Evolutionary conservation across 2,888 invertebrate genomes (phyloP).

Genomic region (Dynastes maya): DNA sequence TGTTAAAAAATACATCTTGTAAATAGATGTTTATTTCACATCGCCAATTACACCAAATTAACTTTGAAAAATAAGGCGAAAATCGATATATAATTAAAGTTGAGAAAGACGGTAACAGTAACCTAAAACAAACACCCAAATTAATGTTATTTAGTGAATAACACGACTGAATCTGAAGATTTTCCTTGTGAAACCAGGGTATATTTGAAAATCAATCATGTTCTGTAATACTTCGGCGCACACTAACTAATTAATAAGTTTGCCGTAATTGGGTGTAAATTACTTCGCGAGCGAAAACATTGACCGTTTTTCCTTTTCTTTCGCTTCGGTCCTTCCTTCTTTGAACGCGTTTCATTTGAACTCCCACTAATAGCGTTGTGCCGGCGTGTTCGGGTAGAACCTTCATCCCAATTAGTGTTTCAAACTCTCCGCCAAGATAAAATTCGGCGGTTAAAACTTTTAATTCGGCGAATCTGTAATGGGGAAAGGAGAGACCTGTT

Average conservation of each 20-base stretch:
- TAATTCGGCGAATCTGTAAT: slow-evolving; percentile 18
- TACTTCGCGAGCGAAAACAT: slow-evolving; percentile 30
- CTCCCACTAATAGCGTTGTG: slow-evolving; percentile 19
- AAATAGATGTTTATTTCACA: no score
- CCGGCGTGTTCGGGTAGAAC: slow-evolving; percentile 32
- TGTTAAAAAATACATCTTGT: no score
- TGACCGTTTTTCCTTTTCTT: slow-evolving; percentile 34
- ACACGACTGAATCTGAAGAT: background rate
- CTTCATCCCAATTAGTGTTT: slow-evolving; percentile 43
- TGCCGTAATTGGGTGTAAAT: slow-evolving; percentile 36
- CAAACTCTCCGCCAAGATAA: slow-evolving; percentile 30
- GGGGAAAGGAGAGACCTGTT: slow-evolving; percentile 32
- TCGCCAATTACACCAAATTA: background rate
- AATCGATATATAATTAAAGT: slow-evolving; percentile 1
- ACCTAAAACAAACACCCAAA: slow-evolving; percentile 11
- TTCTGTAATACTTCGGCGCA: slow-evolving; percentile 26
- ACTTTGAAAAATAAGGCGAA: background rate
- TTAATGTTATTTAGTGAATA: slow-evolving; percentile 17
- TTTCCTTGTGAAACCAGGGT: background rate
- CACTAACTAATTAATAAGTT: slow-evolving; percentile 41
- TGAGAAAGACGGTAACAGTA: background rate
- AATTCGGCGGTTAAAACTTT: slow-evolving; percentile 43
- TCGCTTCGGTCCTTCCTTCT: slow-evolving; percentile 20
- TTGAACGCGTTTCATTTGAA: slow-evolving; percentile 30
- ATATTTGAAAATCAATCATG: slow-evolving; percentile 25